Base-by-base conservation (phyloP, 1,140 invertebrate species). In the Helicoverpa zea region DNA sequence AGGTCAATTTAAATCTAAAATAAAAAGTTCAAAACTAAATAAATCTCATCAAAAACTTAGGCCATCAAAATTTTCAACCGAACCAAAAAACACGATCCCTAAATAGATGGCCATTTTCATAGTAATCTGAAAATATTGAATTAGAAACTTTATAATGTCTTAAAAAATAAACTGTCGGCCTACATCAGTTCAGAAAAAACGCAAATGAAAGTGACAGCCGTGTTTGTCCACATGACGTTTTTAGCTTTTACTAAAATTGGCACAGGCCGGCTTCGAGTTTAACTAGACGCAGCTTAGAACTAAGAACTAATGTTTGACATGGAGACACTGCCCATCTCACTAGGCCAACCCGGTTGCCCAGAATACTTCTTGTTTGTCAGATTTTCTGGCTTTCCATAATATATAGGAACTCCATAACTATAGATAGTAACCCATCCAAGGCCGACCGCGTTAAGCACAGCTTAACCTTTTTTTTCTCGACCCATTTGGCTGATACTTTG, bases 81-180 rank as follows among this genome's bases (percentile, higher is more conserved):
- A 54, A 54, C 35, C 35, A 16, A 54, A 54, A 54, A 14, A 54
- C 16, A 59, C n/a, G 11, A 18, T 59, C 58, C 16, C 12, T 64
- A 35, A 64, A 64, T 47, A 59, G 23, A 59, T 1, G 58, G 18
- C 16, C 5, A 59, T 23, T 18, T 29, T 59, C 14, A 3, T 43
- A 2, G n/a, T 35, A n/a, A 64, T n/a, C 14, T 47, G 5, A 64
- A 64, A 43, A 1, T n/a, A 47, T 43, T 64, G 35, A 64, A 30
- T 64, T 64, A 43, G 63, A 64, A 64, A 70, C 35, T 70, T 70
- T 70, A 51, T 16, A 47, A 51, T 70, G 66, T 23, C 51, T 70
- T 51, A 16, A 52, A 18, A 68, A 70, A 70, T 47, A 70, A 70
- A 70, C 47, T 51, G 66, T 70, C 66, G 29, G 18, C 43, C 9